Base-by-base conservation (phyloP, 2,888 invertebrate genomes). In the Strigamia transsilvanica region DNA sequence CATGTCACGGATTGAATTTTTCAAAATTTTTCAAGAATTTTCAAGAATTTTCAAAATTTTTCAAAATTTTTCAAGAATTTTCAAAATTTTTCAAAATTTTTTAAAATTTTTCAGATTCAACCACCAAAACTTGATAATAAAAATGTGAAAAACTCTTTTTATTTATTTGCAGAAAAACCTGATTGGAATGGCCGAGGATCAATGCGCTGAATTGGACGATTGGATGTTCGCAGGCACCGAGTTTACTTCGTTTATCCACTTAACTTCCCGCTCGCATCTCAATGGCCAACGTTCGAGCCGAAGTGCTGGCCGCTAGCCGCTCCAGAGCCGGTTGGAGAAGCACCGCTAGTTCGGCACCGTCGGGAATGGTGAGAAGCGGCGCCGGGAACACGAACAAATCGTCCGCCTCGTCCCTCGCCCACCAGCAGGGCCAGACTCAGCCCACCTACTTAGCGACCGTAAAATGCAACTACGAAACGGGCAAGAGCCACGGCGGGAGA, bases 221-320 rank as follows among this genome's bases (percentile, higher is more conserved):
- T 27, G 73, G 73, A 23, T 27, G 73, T 73, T 73, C n/a, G 73
- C 73, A 9, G 23, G 9, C 4, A 46, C 46, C 12, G 46, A 46
- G 2, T 10, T 46, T 2, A 46, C 46, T 46, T 46, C 46, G 10
- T 13, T 34, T 34, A 34, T 34, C 34, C 3, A 5, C 34, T 34
- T 12, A 46, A 3, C 4, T 13, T 46, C 46, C 10, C 27, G 34
- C 32, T 23, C n/a, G 6, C 10, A 9, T 9, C 38, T 7, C 23
- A 61, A 86, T 86, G 86, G 85, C 85, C 66, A 84, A 85, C 84
- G 86, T 86, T 7, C 83, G 86, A 82, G 85, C 86, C 80, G 85
- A 86, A 84, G 86, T 86, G 82, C 83, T 86, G 80, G 85, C 85
- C 61, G 86, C 86, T 46, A 85, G 85, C 82, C 84, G 86, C 82